phyloP scores from a whole-genome alignment of 2,797 vertebrate genomes.

The Ataeniobius toweri region DNA sequence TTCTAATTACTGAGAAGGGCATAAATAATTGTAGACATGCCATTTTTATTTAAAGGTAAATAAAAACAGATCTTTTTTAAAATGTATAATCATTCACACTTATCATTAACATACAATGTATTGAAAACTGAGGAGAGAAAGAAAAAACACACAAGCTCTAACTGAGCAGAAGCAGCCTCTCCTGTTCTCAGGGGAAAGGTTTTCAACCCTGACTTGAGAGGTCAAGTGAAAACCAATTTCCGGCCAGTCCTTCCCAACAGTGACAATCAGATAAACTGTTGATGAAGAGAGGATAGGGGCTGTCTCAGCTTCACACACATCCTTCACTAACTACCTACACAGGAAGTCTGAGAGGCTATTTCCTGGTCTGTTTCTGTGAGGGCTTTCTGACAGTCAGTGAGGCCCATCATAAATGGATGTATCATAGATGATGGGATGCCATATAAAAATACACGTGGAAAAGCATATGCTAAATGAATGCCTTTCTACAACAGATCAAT shows the following conservation, averaged over 20 bases:
- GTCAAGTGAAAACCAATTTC: conserved; percentile 48
- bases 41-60: no score
- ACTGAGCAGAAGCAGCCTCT: background rate
- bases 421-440: background rate
- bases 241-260: background rate
- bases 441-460: background rate
- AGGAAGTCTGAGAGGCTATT: conserved; percentile 16
- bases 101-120: no score
- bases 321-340: conserved; percentile 19
- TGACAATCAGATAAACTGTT: conserved; percentile 2
- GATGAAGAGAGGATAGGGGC: conserved; percentile 21
- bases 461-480: background rate
- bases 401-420: no score
- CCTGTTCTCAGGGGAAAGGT: background rate
- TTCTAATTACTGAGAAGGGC: no score
- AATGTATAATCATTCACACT: no score
- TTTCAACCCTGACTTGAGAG: conserved; percentile 26
- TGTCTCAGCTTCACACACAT: conserved; percentile 32
- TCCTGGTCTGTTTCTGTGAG: conserved; percentile 7
- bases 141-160: no score
- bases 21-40: no score
- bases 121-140: no score
- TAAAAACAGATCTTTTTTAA: no score
- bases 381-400: background rate
- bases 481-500: background rate